phyloP scores from a whole-genome alignment of 2,888 invertebrate species.

The Kuschelorhynchus macadamiae region DNA sequence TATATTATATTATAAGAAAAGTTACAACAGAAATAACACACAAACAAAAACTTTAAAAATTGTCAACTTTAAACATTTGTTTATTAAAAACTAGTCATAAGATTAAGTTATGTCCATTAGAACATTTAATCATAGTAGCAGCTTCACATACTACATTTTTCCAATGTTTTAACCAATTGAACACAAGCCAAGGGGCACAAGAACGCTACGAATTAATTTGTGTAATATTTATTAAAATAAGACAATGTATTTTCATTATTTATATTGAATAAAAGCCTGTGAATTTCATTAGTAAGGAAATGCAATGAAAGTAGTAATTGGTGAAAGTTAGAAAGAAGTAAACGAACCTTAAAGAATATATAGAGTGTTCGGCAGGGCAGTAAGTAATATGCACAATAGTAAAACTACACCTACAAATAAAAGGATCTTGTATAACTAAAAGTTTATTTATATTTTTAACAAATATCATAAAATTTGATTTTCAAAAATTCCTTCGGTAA shows the following conservation, averaged over 20 bases:
- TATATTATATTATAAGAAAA: too few species aligned
- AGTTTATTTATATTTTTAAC: constrained; percentile 47
- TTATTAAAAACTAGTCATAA: too few species aligned
- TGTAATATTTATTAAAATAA: constrained; percentile 6
- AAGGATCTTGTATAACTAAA: constrained; percentile 57
- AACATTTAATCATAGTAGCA: too few species aligned
- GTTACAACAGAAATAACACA: too few species aligned
- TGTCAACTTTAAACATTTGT: too few species aligned
- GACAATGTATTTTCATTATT: constrained; percentile 21
- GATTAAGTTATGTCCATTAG: too few species aligned
- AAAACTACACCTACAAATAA: constrained; percentile 63
- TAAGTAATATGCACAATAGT: constrained; percentile 62
- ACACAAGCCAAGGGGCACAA: too few species aligned
- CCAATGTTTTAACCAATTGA: too few species aligned
- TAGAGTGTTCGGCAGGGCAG: constrained; percentile 58
- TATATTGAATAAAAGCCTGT: not conserved
- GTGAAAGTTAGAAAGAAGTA: constrained; percentile 47
- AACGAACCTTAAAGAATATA: constrained; percentile 59
- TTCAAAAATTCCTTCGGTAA: constrained; percentile 24
- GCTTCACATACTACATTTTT: too few species aligned
- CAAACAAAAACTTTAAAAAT: too few species aligned
- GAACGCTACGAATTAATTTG: too few species aligned
- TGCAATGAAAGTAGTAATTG: not conserved
- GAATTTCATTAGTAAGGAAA: constrained; percentile 15
- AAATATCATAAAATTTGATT: constrained; percentile 45